phyloP scores from a whole-genome alignment of 2,113 vertebrate genomes.

The Nyctereutes procyonoides region DNA sequence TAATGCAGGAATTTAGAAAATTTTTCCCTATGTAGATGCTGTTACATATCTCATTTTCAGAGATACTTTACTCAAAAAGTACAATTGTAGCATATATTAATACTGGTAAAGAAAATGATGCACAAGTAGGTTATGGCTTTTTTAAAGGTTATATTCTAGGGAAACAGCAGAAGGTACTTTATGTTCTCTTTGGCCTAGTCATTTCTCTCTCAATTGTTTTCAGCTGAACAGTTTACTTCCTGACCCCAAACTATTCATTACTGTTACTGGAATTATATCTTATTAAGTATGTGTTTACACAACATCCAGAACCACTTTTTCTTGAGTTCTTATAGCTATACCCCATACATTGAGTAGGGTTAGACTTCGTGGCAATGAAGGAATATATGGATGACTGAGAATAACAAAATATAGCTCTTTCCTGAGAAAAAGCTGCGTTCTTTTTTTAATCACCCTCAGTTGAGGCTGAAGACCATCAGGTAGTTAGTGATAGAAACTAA shows the following conservation, averaged over 20 bases:
- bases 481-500: constrained; percentile 18
- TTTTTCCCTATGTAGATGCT: not conserved
- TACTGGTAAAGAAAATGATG: not conserved
- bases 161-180: not conserved
- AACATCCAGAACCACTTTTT: not conserved
- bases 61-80: not conserved
- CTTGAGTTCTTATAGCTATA: not conserved
- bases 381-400: not conserved
- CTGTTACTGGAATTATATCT: not conserved
- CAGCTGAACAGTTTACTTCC: not conserved
- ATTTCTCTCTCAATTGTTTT: constrained; percentile 40
- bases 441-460: not conserved
- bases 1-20: not conserved
- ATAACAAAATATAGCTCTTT: not conserved
- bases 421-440: not conserved
- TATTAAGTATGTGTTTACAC: not conserved
- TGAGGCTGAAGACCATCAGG: not conserved
- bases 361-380: not conserved
- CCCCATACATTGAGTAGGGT: not conserved
- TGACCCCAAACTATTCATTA: not conserved
- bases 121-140: not conserved
- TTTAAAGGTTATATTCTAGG: constrained; percentile 24
- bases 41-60: not conserved
- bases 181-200: not conserved
- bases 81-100: not conserved